phyloP scores from a whole-genome alignment of 1,140 invertebrate species.

The Laodelphax striatellus region DNA sequence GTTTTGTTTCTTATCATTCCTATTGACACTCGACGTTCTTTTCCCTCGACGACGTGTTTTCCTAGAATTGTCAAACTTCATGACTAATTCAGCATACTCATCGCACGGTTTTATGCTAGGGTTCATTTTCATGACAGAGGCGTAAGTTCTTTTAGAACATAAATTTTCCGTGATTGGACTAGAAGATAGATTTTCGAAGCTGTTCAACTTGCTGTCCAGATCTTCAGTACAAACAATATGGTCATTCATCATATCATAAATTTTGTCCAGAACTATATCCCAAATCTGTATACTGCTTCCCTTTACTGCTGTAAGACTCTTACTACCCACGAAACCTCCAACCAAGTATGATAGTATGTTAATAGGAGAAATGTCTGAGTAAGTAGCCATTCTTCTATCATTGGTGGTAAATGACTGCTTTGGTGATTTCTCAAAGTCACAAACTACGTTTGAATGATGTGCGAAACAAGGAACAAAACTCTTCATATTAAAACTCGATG shows the following conservation, averaged over 20 bases:
- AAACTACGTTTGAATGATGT: background rate
- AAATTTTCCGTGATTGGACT: too few relatives aligned
- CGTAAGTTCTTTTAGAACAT: background rate
- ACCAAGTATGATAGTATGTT: slow-evolving; percentile 8
- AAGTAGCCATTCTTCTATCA: background rate
- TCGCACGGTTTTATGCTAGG: background rate
- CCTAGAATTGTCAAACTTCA: background rate
- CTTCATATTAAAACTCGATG: background rate
- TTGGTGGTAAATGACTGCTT: background rate
- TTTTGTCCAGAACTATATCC: slow-evolving; percentile 9
- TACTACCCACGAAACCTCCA: slow-evolving; percentile 20
- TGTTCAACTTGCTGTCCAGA: background rate
- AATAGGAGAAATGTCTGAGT: background rate
- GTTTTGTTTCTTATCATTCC: background rate
- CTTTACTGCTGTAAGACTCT: slow-evolving; percentile 11
- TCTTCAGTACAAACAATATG: background rate
- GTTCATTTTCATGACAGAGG: background rate
- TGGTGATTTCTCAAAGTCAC: background rate
- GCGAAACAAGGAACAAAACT: background rate
- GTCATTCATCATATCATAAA: slow-evolving; percentile 4
- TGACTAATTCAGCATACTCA: background rate
- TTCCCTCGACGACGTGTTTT: background rate
- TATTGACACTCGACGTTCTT: background rate
- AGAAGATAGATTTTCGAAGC: background rate
- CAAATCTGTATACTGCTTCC: slow-evolving; percentile 4